These are phyloP conservation scores for Chymomyza procnemis DNA, from an alignment of 2,888 invertebrate genomes.

Conservation along the genomic window DNA sequence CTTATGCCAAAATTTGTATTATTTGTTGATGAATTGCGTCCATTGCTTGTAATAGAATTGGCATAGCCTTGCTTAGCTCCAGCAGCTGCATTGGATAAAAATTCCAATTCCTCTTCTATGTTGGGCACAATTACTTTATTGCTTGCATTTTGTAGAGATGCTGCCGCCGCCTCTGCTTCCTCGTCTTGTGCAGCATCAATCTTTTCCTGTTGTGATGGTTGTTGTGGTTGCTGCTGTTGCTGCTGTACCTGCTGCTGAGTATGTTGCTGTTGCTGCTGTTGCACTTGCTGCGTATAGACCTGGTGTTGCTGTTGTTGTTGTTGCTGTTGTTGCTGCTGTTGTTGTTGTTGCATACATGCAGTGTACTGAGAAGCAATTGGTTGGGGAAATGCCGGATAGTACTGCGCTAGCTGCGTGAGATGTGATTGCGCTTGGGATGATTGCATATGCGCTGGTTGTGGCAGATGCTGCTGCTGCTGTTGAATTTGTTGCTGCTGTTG, in stretches of 20 bases:
- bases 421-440: slow-evolving; percentile 87
- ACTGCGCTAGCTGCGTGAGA: slow-evolving; percentile 80
- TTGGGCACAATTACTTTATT: slow-evolving; percentile 92
- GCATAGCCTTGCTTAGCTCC: slow-evolving; percentile 74
- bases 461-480: slow-evolving; percentile 79
- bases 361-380: slow-evolving; percentile 77
- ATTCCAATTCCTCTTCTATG: slow-evolving; percentile 92
- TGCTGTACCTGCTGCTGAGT: slow-evolving; percentile 67
- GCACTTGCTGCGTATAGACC: slow-evolving; percentile 68
- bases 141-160: slow-evolving; percentile 82
- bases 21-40: slow-evolving; percentile 66
- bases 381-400: slow-evolving; percentile 77
- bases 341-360: slow-evolving; percentile 76
- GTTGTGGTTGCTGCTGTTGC: slow-evolving; percentile 49
- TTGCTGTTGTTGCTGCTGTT: slow-evolving; percentile 59
- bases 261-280: slow-evolving; percentile 64
- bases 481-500: slow-evolving; percentile 60
- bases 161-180: slow-evolving; percentile 38
- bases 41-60: slow-evolving; percentile 60
- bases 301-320: slow-evolving; percentile 51
- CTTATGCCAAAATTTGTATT: slow-evolving; percentile 75
- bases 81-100: slow-evolving; percentile 80
- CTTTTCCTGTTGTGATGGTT: slow-evolving; percentile 57
- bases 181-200: slow-evolving; percentile 53
- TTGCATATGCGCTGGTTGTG: slow-evolving; percentile 86